These are phyloP conservation scores for Triops longicaudatus DNA, from an alignment of 1,140 invertebrate species.

Conservation along the genomic window DNA sequence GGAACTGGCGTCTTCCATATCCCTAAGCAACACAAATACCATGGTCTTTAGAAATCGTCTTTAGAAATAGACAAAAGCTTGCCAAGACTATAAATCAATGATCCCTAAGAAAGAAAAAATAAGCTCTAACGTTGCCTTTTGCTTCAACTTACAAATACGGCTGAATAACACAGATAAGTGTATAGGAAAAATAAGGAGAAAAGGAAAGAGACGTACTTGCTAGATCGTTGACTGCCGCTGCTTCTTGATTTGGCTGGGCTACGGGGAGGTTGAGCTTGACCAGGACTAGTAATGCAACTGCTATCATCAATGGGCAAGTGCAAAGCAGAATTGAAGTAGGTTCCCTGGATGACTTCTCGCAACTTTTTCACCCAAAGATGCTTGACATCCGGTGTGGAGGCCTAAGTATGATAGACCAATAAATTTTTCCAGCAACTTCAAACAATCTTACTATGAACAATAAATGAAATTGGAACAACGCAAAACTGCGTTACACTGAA, in stretches of 20 bases:
- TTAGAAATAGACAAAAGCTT: conserved; percentile 26
- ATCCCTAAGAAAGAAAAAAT: background rate
- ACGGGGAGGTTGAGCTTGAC: conserved; percentile 54
- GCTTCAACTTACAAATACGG: background rate
- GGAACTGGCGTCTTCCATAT: conserved; percentile 73
- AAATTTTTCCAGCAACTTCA: background rate
- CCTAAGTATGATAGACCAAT: conserved; percentile 39
- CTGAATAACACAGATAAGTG: background rate
- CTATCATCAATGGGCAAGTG: conserved; percentile 43
- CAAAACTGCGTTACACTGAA: no score
- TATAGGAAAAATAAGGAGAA: conserved; percentile 1
- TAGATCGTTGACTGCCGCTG: conserved; percentile 60
- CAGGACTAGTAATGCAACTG: conserved; percentile 34
- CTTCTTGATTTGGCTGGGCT: conserved; percentile 70
- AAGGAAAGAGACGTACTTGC: conserved; percentile 47
- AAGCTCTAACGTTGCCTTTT: no score
- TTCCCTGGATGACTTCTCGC: conserved; percentile 90
- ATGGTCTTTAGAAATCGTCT: background rate
- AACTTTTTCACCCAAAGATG: conserved; percentile 92
- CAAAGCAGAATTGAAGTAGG: conserved; percentile 73
- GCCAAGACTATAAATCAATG: conserved; percentile 16
- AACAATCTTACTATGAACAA: no score
- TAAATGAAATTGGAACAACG: no score
- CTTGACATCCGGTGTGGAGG: conserved; percentile 80
- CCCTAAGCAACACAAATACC: conserved; percentile 47